Evolutionary conservation across 2,113 vertebrate species (phyloP).

Genomic region (Ivindomyrus marchei): DNA sequence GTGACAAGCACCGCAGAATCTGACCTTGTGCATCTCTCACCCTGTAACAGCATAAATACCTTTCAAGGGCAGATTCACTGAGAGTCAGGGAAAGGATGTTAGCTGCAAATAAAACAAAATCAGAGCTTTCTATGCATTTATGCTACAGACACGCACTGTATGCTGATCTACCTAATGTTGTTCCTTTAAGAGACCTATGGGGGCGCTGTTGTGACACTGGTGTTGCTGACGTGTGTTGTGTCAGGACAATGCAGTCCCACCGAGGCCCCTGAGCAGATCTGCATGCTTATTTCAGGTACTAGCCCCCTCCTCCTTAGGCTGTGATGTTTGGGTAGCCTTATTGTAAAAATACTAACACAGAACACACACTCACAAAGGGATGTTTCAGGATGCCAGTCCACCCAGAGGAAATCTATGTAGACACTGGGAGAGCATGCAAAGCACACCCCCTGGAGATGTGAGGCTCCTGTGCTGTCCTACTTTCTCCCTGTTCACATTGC

Average conservation of each 20-base stretch:
- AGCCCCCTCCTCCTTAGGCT: background rate
- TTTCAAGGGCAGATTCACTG: background rate
- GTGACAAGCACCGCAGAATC: background rate
- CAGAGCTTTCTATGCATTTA: background rate
- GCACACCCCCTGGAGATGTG: background rate
- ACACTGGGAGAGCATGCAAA: background rate
- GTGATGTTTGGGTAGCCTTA: background rate
- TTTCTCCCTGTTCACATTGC: background rate
- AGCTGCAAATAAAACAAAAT: background rate
- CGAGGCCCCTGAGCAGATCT: background rate
- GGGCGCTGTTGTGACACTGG: background rate
- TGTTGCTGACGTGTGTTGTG: background rate
- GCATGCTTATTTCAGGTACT: background rate
- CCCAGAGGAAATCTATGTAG: background rate
- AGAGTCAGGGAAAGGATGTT: background rate
- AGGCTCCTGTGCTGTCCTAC: background rate
- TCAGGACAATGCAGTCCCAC: background rate
- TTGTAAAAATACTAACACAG: background rate
- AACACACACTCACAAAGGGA: background rate
- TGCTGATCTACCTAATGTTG: background rate
- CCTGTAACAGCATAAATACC: background rate
- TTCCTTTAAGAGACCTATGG: background rate
- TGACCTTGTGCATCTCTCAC: background rate
- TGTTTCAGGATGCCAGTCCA: background rate
- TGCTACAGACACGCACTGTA: background rate